phyloP scores from a whole-genome alignment of 2,113 vertebrate species.

The Azemiops feae region DNA sequence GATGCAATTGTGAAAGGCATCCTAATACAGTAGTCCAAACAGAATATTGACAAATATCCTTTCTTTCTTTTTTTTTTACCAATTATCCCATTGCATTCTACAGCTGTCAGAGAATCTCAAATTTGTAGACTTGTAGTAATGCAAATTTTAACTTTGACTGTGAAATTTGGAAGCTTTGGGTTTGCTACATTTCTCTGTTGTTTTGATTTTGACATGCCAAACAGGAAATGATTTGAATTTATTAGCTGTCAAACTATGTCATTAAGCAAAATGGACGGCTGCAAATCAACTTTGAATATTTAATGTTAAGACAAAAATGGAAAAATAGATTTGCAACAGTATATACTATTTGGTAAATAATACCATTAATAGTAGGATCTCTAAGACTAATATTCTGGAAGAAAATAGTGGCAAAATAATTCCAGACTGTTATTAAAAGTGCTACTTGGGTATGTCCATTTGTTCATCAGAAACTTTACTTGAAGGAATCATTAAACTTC shows the following conservation, averaged over 20 bases:
- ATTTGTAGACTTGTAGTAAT: background rate
- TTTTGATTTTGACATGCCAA: background rate
- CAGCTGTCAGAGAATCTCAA: too few relatives aligned
- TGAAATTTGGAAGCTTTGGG: background rate
- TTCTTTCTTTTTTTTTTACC: too few relatives aligned
- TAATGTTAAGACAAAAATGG: background rate
- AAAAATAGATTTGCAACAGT: too few relatives aligned
- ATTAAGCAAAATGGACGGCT: background rate
- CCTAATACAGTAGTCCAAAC: too few relatives aligned
- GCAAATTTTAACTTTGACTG: background rate
- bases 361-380: background rate
- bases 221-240: background rate
- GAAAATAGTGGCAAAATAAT: background rate
- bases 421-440: background rate
- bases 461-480: background rate
- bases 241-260: background rate
- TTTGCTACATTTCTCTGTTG: background rate
- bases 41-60: too few relatives aligned
- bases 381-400: background rate
- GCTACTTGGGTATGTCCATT: background rate
- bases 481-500: background rate
- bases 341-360: too few relatives aligned
- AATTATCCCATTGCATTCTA: too few relatives aligned
- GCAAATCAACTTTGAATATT: background rate
- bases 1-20: background rate